Conservation (phyloP, 30 jellyfish, hydroid and myxozoan genomes). For the Mastigias papua region DNA sequence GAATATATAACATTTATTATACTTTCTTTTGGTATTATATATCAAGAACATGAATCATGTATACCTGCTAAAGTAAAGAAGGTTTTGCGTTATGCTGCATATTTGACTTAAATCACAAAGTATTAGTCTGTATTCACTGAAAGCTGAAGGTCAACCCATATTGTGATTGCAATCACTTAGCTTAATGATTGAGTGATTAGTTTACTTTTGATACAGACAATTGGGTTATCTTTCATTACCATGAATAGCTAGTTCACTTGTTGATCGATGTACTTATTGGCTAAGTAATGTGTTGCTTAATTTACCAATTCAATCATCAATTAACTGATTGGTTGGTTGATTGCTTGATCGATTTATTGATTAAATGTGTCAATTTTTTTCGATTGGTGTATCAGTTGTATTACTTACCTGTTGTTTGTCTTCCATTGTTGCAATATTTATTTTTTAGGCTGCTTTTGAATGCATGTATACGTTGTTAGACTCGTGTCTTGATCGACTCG, state of each 20-base stretch:
- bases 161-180: too few species aligned
- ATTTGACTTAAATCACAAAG: too few species aligned
- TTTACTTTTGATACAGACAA: too few species aligned
- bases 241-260: not conserved
- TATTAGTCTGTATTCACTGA: too few species aligned
- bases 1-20: too few species aligned
- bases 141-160: too few species aligned
- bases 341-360: not conserved
- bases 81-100: too few species aligned
- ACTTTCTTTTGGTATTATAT: too few species aligned
- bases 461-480: constrained; percentile 96
- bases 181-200: too few species aligned
- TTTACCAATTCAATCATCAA: not conserved
- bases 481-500: constrained; percentile 93
- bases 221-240: too few species aligned
- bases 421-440: not conserved
- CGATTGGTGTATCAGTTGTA: not conserved
- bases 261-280: not conserved
- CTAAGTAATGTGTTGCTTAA: not conserved
- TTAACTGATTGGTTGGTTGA: not conserved
- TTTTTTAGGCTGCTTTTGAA: constrained; percentile 94
- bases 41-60: too few species aligned
- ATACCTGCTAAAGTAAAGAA: too few species aligned
- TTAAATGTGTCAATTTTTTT: not conserved
- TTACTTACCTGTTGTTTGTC: not conserved